Evolutionary conservation across 2,113 vertebrate genomes (phyloP).

Genomic region (Sinocyclocheilus grahami): DNA sequence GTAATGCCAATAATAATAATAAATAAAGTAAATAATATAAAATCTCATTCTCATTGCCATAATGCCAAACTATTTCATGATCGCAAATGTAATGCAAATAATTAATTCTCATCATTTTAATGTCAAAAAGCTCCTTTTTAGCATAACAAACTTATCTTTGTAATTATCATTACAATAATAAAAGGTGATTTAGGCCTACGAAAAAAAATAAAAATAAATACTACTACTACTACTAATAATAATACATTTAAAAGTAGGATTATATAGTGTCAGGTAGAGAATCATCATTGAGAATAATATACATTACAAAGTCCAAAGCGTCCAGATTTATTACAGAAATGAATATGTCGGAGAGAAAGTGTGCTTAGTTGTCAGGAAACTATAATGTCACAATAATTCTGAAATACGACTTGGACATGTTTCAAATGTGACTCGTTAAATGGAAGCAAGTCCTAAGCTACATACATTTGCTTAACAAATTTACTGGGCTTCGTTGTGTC

Average conservation of each 20-base stretch:
- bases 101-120: neutral
- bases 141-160: neutral
- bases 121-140: neutral
- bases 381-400: no score
- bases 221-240: neutral
- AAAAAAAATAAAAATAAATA: neutral
- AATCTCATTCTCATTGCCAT: neutral
- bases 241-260: neutral
- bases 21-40: no score
- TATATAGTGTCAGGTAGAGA: neutral
- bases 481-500: neutral
- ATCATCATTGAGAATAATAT: neutral
- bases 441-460: neutral
- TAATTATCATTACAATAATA: neutral
- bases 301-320: neutral
- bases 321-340: no score
- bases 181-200: neutral
- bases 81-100: neutral
- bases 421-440: neutral
- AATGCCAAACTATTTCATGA: neutral
- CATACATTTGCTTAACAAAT: conserved; percentile 21
- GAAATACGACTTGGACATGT: neutral
- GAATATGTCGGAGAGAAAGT: no score
- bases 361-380: no score
- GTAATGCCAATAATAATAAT: neutral